These are phyloP conservation scores for Chiloscyllium plagiosum DNA, from an alignment of 2,113 vertebrate genomes.

Conservation along the genomic window DNA sequence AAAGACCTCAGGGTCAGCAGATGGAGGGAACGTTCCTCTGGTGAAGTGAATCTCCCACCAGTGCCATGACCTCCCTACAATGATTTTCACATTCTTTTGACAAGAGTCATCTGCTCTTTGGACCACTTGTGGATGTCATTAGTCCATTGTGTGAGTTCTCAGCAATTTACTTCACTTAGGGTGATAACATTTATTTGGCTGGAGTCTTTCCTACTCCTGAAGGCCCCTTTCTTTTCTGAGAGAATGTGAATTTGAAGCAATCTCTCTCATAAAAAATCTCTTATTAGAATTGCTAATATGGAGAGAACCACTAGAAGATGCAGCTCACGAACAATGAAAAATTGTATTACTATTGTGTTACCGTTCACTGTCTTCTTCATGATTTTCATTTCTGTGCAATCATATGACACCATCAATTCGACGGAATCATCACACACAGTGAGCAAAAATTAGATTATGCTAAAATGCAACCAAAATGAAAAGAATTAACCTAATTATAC, in stretches of 20 bases:
- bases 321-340: neutral
- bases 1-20: constrained; percentile 9
- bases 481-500: neutral
- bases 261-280: neutral
- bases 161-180: neutral
- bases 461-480: neutral
- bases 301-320: neutral
- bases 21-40: neutral
- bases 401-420: neutral
- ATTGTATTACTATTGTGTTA: neutral
- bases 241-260: neutral
- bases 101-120: neutral
- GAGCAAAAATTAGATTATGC: too few species aligned
- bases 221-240: neutral
- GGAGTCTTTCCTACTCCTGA: neutral
- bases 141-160: neutral
- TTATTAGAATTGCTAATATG: neutral
- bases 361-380: neutral
- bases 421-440: neutral
- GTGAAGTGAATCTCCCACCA: neutral
- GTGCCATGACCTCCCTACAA: neutral
- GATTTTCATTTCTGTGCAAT: neutral
- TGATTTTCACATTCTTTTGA: neutral
- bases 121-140: constrained; percentile 9
- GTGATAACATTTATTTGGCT: neutral